Evolutionary conservation across 2,888 invertebrate species (phyloP), one percentile per base, ranked within the genome.

Genomic region (Tupiocoris notatus): DNA sequence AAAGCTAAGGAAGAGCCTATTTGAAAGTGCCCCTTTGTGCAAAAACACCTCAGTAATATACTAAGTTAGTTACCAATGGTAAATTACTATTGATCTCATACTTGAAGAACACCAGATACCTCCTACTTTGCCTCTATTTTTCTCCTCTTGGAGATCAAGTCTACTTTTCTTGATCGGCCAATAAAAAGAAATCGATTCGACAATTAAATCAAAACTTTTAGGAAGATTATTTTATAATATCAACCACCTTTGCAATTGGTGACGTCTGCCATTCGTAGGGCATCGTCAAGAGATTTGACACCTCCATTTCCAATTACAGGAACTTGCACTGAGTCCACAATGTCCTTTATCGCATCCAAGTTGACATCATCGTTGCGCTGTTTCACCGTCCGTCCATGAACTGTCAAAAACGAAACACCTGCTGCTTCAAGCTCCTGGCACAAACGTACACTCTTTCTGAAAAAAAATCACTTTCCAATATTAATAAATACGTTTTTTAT

Each of bases 251-350:
- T 86, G 81, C 92, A 92, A 9, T 89, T 88, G 0, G 95, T 92
- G 76, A 83, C 81, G 57, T 88, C 84, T 80, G 90, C 88, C 57
- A 97, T 85, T 16, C 85, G 82, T 77, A 89, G 83, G 24, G 93
- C 94, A 83, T 93, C 92, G n/a, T 87, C 83, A 77, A 93, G 85
- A 64, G 86, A 88, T 81, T 89, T 92, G 0, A 96, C 87, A 81
- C 95, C 96, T 56, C 98, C 98, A 86, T 99, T 99, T 0, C 94
- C 96, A 80, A 98, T 88, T 0, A 98, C 86, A 0, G 98, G 98
- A 80, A 98, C 86, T 57, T 84, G 83, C n/a, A 95, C 84, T 79
- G 87, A 88, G 70, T 91, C 88, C 80, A 89, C 90, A 16, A 96
- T 88, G 59, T 89, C 85, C 81, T 87, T 88, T 77, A 98, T 88